Evolutionary conservation across 2,888 invertebrate genomes (phyloP).

Genomic region (Lordiphosa andalusiaca): DNA sequence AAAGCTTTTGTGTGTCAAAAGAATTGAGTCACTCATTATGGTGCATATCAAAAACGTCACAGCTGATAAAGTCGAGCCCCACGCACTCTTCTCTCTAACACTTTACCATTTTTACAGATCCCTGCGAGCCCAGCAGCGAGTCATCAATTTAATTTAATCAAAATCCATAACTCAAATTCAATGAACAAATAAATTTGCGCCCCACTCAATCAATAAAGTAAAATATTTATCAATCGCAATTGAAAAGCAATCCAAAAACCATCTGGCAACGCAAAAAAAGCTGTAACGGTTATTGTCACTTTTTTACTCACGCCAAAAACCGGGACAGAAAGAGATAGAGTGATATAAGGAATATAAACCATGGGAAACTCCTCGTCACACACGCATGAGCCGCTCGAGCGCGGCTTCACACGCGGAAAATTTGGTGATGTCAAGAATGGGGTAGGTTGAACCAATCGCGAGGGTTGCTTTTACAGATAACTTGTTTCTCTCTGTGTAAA

Average conservation of each 20-base stretch:
- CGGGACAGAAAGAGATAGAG: slow-evolving; percentile 15
- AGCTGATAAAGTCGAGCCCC: slow-evolving; percentile 18
- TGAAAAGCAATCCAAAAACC: slow-evolving; percentile 11
- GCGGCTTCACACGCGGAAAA: slow-evolving; percentile 82
- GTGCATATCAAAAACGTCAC: slow-evolving; percentile 60
- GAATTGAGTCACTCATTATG: slow-evolving; percentile 9
- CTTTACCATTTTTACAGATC: slow-evolving; percentile 47
- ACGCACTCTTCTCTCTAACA: slow-evolving; percentile 22
- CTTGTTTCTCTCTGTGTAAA: slow-evolving; percentile 71
- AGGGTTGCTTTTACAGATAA: slow-evolving; percentile 58
- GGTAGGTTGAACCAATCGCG: slow-evolving; percentile 75
- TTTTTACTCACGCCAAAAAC: slow-evolving; percentile 62
- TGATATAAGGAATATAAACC: slow-evolving; percentile 18
- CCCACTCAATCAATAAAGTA: slow-evolving; percentile 58
- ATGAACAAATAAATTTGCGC: slow-evolving; percentile 69
- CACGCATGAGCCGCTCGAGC: slow-evolving; percentile 90
- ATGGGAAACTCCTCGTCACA: slow-evolving; percentile 93
- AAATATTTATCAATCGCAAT: slow-evolving; percentile 16
- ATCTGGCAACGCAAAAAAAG: slow-evolving; percentile 58
- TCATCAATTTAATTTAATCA: slow-evolving; percentile 69
- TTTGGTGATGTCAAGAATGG: slow-evolving; percentile 81
- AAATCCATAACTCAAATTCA: slow-evolving; percentile 67
- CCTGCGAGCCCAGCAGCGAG: slow-evolving; percentile 9
- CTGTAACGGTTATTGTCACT: slow-evolving; percentile 62
- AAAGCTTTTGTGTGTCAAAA: slow-evolving; percentile 37